Percentiles rank a stretch among this genome's conserved stretches.
These are phyloP conservation scores for Rallus limicola DNA, from an alignment of 2,113 vertebrate genomes.

Conservation along the genomic window DNA sequence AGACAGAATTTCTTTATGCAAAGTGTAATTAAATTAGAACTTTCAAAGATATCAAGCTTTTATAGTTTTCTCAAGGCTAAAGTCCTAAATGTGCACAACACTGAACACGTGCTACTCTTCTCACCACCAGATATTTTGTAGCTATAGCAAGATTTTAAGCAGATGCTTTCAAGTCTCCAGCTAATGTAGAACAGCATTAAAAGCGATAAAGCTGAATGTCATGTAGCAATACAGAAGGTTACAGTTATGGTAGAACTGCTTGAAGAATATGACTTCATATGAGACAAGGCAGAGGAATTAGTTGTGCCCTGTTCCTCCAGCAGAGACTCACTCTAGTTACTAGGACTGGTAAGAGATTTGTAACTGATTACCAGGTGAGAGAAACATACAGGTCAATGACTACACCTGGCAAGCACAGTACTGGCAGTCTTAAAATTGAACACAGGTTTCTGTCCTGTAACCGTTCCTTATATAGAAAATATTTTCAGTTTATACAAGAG, in stretches of 20 bases:
- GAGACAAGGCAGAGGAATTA: background rate
- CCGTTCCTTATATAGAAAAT: background rate
- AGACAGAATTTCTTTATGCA: background rate
- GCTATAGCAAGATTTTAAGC: background rate
- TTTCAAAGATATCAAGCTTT: background rate
- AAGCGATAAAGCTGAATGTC: background rate
- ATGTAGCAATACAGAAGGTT: background rate
- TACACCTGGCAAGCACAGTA: background rate
- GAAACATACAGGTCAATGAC: background rate
- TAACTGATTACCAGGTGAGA: background rate
- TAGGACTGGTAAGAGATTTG: background rate
- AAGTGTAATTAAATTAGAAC: constrained; percentile 16
- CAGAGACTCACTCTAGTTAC: background rate
- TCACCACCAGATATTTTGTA: background rate
- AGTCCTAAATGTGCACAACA: background rate
- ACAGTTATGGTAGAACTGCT: background rate
- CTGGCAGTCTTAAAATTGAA: background rate
- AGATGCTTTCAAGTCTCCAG: background rate
- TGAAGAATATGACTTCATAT: background rate
- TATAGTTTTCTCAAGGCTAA: background rate
- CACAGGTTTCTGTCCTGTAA: background rate
- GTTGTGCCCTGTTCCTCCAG: background rate
- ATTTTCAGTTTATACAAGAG: background rate
- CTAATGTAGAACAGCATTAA: background rate
- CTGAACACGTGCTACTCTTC: background rate